Evolutionary conservation across 2,113 vertebrate species (phyloP), one percentile per base, ranked within the genome.

Genomic region (Periophthalmus modestus): DNA sequence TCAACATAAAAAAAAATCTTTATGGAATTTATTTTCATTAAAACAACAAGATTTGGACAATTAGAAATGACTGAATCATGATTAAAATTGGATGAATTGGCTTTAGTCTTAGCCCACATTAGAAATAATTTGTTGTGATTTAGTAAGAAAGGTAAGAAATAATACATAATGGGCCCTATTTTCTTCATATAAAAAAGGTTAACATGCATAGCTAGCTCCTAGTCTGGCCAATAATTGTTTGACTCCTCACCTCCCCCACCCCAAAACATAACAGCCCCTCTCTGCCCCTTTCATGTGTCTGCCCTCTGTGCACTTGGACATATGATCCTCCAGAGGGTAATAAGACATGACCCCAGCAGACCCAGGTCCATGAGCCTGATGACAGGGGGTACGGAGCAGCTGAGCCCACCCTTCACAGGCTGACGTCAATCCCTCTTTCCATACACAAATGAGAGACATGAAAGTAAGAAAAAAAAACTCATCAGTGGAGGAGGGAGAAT

Each of bases 321-420:
- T 34, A 50, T 15, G 81, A 81, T 73, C 73, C 68, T 62, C 67
- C 15, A 46, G 68, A 52, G 75, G 75, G 54, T 59, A 59, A 73
- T 75, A 67, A 72, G 76, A 67, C 46, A 66, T 69, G 73, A 34
- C 78, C 36, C 72, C 52, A 82, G 73, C 62, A 81, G 79, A 85
- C 78, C 82, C 71, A 12, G 46, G 47, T 19, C 15, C 69, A 46
- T 54, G 34, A 74, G 71, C 72, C 76, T 80, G 76, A 85, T 74
- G 79, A 66, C 74, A 69, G 47, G 67, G 67, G 66, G 69, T 19
- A 21, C n/a, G 54, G 43, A 70, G 18, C 83, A 87, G 83, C 82
- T 82, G 80, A 74, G 58, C 74, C 66, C 68, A 48, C 71, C 47
- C 23, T 55, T 23, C 36, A 13, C n/a, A 50, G 19, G 28, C 55